A percentile compares a stretch with the other conserved stretches of the same genome.
phyloP scores from a whole-genome alignment of 1,140 invertebrate genomes.

The Ips typographus region DNA sequence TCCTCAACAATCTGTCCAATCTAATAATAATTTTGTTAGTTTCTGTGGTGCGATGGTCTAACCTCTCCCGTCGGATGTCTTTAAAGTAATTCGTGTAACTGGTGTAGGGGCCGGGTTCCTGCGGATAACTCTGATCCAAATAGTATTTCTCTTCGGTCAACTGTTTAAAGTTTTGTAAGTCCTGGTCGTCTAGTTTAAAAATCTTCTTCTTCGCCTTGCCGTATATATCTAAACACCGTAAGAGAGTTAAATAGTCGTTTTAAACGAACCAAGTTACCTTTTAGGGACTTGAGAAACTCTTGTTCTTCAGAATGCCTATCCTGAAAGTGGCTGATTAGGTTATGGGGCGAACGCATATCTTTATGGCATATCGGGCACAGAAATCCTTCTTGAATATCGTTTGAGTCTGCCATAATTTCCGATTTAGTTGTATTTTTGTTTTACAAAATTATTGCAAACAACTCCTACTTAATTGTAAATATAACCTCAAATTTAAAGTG shows the following conservation, averaged over 20 bases:
- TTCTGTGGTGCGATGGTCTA: conserved; percentile 89
- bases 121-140: conserved; percentile 56
- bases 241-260: background rate
- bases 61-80: conserved; percentile 59
- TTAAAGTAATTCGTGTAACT: conserved; percentile 80
- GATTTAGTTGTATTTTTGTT: no score
- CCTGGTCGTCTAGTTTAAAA: conserved; percentile 72
- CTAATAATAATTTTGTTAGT: conserved; percentile 95
- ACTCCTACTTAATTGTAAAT: no score
- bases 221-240: conserved; percentile 67
- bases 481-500: no score
- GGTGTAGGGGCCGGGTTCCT: conserved; percentile 65
- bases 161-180: conserved; percentile 59
- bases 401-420: conserved; percentile 16
- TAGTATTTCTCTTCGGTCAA: conserved; percentile 47
- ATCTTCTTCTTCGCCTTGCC: conserved; percentile 89
- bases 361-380: conserved; percentile 91
- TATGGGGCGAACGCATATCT: conserved; percentile 79
- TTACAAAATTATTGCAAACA: no score
- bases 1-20: conserved; percentile 87
- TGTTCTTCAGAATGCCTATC: conserved; percentile 85
- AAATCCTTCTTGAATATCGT: conserved; percentile 72
- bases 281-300: conserved; percentile 86
- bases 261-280: conserved; percentile 59
- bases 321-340: conserved; percentile 86